Evolutionary conservation across 1,140 invertebrate genomes (phyloP).

Genomic region (Frieseomelitta varia): DNA sequence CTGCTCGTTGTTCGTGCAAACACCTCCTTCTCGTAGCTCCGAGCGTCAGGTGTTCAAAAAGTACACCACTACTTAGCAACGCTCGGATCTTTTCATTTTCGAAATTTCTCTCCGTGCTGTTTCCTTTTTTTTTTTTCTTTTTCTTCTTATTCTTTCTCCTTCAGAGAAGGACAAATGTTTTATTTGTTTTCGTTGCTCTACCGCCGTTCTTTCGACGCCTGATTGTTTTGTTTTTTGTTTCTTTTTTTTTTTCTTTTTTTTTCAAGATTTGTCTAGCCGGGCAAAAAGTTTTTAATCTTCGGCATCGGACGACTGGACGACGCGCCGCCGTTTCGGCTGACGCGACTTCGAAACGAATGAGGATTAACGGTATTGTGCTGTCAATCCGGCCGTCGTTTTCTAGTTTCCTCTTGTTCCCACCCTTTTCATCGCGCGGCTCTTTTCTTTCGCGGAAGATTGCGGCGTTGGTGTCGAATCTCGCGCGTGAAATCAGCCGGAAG

Average conservation of each 20-base stretch:
- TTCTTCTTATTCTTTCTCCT: too few relatives aligned
- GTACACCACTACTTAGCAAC: slow-evolving; percentile 47
- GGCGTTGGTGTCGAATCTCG: slow-evolving; percentile 46
- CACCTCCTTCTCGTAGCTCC: not conserved
- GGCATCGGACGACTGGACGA: slow-evolving; percentile 15
- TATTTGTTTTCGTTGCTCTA: not conserved
- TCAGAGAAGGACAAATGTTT: not conserved
- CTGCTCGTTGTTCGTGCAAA: not conserved
- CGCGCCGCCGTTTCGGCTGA: slow-evolving; percentile 23
- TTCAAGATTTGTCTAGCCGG: slow-evolving; percentile 42
- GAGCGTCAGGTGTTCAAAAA: slow-evolving; percentile 36
- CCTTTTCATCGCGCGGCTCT: slow-evolving; percentile 24
- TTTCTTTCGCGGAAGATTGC: slow-evolving; percentile 55
- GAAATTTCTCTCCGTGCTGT: slow-evolving; percentile 26
- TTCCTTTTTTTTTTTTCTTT: not conserved
- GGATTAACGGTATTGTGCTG: slow-evolving; percentile 70
- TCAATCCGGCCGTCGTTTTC: slow-evolving; percentile 53
- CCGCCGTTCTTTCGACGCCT: not conserved
- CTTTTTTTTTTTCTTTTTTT: not conserved
- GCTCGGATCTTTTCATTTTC: slow-evolving; percentile 10
- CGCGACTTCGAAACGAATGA: slow-evolving; percentile 65
- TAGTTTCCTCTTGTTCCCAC: slow-evolving; percentile 44
- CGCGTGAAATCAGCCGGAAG: slow-evolving; percentile 61
- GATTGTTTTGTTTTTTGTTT: not conserved
- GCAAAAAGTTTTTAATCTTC: slow-evolving; percentile 72